Percentiles rank a stretch among this genome's conserved stretches.
These are phyloP conservation scores for Coilia nasus DNA, from an alignment of 2,797 vertebrate genomes.

Conservation along the genomic window DNA sequence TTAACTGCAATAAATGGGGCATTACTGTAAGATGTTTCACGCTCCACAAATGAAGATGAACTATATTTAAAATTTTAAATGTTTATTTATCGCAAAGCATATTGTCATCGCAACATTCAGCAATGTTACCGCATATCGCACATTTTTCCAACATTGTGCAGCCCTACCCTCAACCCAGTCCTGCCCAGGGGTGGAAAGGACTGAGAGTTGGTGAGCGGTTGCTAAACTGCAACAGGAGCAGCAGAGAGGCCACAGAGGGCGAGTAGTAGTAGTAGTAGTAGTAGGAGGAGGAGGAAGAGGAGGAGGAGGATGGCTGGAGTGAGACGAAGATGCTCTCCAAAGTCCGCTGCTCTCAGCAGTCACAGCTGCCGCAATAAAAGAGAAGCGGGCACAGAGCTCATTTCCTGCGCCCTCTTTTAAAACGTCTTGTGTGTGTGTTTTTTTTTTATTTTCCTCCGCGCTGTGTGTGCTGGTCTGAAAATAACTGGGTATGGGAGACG, in stretches of 20 bases:
- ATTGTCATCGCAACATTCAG: too few relatives aligned
- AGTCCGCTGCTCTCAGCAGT: background rate
- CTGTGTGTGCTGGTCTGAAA: slow-evolving; percentile 45
- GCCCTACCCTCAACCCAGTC: background rate
- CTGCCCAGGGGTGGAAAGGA: background rate
- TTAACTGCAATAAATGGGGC: too few relatives aligned
- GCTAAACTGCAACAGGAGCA: background rate
- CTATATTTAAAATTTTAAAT: too few relatives aligned
- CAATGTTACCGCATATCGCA: too few relatives aligned
- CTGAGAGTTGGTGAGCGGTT: background rate
- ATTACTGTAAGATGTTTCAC: too few relatives aligned
- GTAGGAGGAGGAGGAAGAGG: background rate
- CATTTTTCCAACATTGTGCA: too few relatives aligned
- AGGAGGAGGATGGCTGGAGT: background rate
- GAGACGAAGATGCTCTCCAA: background rate
- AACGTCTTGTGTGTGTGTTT: background rate
- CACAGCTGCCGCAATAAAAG: slow-evolving; percentile 10
- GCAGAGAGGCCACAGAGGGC: background rate
- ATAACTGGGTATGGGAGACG: slow-evolving; percentile 52
- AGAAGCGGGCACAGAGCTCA: slow-evolving; percentile 53
- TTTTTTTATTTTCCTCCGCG: background rate
- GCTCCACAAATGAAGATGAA: too few relatives aligned
- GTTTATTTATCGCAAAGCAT: too few relatives aligned
- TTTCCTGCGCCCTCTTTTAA: slow-evolving; percentile 66
- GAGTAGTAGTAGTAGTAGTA: background rate